A percentile compares a stretch with the other conserved stretches of the same genome.
phyloP scores from a whole-genome alignment of 2,888 invertebrate genomes.

The Drosophila hawaiiensis region DNA sequence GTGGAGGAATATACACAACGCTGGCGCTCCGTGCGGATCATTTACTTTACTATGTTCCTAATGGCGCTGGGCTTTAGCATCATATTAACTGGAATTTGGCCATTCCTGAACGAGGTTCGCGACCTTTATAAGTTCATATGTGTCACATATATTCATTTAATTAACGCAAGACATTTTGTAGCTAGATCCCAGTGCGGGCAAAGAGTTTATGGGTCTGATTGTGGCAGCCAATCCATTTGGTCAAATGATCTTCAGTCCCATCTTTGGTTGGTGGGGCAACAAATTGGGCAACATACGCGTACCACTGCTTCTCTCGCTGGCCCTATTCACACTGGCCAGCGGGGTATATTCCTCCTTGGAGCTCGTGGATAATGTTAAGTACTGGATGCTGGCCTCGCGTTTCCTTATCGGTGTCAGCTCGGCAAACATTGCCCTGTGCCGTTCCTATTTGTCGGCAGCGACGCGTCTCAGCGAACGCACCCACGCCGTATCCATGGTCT shows the following conservation, averaged over 20 bases:
- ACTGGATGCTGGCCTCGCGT: slow-evolving; percentile 91
- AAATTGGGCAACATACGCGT: slow-evolving; percentile 89
- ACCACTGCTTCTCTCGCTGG: slow-evolving; percentile 90
- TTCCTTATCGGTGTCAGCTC: slow-evolving; percentile 93
- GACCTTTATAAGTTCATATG: not conserved
- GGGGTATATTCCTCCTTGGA: slow-evolving; percentile 91
- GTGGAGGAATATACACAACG: slow-evolving; percentile 88
- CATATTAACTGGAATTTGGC: slow-evolving; percentile 94
- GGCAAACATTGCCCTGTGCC: slow-evolving; percentile 93
- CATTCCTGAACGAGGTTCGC: slow-evolving; percentile 92
- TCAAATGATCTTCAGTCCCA: slow-evolving; percentile 94
- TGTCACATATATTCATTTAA: not conserved
- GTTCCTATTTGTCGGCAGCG: slow-evolving; percentile 94
- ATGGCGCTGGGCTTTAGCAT: slow-evolving; percentile 96
- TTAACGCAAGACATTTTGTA: slow-evolving; percentile 81
- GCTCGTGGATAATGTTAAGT: slow-evolving; percentile 88
- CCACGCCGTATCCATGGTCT: slow-evolving; percentile 92
- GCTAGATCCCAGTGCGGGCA: slow-evolving; percentile 92
- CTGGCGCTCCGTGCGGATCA: slow-evolving; percentile 92
- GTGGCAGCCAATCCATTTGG: slow-evolving; percentile 95
- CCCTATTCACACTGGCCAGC: slow-evolving; percentile 90
- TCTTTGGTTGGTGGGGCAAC: slow-evolving; percentile 94
- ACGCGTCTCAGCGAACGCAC: slow-evolving; percentile 93
- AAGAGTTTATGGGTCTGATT: slow-evolving; percentile 93
- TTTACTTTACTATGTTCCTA: slow-evolving; percentile 95